Evolutionary conservation across 2,888 invertebrate genomes (phyloP).

Genomic region (Oxyscelio sp.): DNA sequence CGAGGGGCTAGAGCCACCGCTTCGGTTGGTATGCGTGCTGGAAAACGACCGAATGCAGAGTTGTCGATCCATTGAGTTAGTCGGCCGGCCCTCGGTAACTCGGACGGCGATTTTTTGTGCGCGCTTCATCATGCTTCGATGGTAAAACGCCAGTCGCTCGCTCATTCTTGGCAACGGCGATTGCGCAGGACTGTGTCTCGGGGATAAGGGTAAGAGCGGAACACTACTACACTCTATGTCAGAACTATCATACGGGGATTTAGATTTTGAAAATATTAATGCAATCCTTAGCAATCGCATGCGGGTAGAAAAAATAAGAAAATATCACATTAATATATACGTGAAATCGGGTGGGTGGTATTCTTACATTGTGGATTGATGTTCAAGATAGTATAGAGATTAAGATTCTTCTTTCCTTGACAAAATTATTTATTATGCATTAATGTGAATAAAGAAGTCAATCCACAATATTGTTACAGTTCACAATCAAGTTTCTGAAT

Average conservation of each 20-base stretch:
- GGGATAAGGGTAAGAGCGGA: constrained; percentile 78
- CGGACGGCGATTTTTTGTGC: constrained; percentile 72
- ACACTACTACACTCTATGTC: constrained; percentile 82
- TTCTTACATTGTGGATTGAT: too few species aligned
- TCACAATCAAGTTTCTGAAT: too few species aligned
- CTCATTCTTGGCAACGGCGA: constrained; percentile 73
- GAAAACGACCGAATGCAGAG: constrained; percentile 64
- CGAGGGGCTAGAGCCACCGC: too few species aligned
- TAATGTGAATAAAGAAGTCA: too few species aligned
- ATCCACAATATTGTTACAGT: too few species aligned
- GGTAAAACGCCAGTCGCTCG: constrained; percentile 65
- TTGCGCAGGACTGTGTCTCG: constrained; percentile 72
- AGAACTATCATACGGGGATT: constrained; percentile 79
- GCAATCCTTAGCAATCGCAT: constrained; percentile 83
- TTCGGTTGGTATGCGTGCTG: too few species aligned
- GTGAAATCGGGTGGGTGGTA: too few species aligned
- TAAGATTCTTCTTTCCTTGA: too few species aligned
- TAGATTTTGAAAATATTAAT: constrained; percentile 81
- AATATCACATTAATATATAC: constrained; percentile 52
- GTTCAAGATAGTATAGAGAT: too few species aligned
- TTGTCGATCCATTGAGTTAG: constrained; percentile 63
- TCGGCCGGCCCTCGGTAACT: constrained; percentile 75
- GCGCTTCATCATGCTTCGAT: constrained; percentile 70
- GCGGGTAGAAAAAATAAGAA: constrained; percentile 80
- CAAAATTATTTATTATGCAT: too few species aligned